A percentile compares a stretch with the other conserved stretches of the same genome.
Conservation (phyloP, 2,888 invertebrate species). For the Brachyopa scutellaris region DNA sequence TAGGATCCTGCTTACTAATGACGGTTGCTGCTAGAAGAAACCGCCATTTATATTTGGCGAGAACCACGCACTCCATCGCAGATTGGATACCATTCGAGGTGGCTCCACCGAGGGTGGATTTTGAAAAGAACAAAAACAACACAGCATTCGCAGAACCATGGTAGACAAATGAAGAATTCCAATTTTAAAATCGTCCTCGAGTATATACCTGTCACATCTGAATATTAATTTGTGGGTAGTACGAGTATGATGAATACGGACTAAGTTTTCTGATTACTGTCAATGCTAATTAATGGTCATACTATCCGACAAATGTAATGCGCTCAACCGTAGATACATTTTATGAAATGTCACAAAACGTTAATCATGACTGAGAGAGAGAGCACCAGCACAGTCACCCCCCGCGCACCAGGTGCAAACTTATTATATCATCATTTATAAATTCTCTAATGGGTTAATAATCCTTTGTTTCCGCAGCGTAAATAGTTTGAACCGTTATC, state of each 20-base stretch:
- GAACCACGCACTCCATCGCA: constrained; percentile 40
- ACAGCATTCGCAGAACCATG: constrained; percentile 22
- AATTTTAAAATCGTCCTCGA: constrained; percentile 64
- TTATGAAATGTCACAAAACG: constrained; percentile 59
- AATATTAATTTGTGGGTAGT: constrained; percentile 63
- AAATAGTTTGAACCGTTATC: constrained; percentile 47
- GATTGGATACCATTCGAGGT: constrained; percentile 1
- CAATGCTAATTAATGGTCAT: constrained; percentile 66
- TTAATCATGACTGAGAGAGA: constrained; percentile 41
- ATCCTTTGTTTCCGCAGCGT: constrained; percentile 37
- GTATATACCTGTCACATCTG: constrained; percentile 18
- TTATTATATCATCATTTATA: constrained; percentile 42
- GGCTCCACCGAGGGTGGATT: constrained; percentile 21
- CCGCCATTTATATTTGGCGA: constrained; percentile 56
- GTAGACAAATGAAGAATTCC: constrained; percentile 54
- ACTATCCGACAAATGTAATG: constrained; percentile 45
- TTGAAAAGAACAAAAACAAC: too few species aligned
- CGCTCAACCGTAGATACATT: background rate
- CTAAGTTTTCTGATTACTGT: constrained; percentile 72
- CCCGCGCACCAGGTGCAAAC: constrained; percentile 22
- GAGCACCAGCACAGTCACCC: background rate
- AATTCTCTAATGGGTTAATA: constrained; percentile 63
- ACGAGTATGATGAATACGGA: constrained; percentile 58
- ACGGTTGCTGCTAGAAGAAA: constrained; percentile 34
- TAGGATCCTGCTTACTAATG: constrained; percentile 64